Conservation (phyloP, 2,113 vertebrate species). For the Machaerirhynchus nigripectus region DNA sequence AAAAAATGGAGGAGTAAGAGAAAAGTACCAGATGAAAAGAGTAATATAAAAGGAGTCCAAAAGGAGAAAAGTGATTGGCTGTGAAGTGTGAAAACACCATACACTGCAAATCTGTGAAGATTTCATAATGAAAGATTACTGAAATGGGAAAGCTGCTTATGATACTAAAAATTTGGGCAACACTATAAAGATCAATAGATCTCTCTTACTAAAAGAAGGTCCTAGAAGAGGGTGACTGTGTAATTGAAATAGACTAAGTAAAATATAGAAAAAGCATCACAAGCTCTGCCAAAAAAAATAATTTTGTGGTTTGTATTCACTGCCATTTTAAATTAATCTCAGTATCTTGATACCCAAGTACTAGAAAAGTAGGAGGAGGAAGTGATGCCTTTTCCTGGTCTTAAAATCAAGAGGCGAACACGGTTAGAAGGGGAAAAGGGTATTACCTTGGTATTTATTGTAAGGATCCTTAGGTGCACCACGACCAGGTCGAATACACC, state of each 20-base stretch:
- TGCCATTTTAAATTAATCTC: neutral
- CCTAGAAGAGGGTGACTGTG: neutral
- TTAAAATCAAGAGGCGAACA: too few species aligned
- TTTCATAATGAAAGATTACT: neutral
- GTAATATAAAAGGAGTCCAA: neutral
- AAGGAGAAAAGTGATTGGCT: neutral
- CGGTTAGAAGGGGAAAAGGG: too few species aligned
- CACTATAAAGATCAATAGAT: neutral
- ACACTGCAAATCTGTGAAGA: neutral
- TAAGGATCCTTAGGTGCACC: too few species aligned
- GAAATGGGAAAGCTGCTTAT: neutral
- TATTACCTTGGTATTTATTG: too few species aligned
- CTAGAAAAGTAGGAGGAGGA: neutral
- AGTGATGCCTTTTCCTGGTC: too few species aligned
- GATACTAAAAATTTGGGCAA: neutral
- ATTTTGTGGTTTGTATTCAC: neutral
- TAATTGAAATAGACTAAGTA: neutral
- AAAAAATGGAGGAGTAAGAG: neutral
- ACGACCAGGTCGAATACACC: too few species aligned
- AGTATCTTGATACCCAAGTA: neutral
- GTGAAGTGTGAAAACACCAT: neutral
- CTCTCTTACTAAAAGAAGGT: neutral
- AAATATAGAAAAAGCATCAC: neutral
- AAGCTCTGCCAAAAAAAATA: neutral
- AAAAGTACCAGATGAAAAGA: neutral